Evolutionary conservation across 2,888 invertebrate genomes (phyloP), one percentile per base, ranked within the genome.

Genomic region (Drosophila crucigera): DNA sequence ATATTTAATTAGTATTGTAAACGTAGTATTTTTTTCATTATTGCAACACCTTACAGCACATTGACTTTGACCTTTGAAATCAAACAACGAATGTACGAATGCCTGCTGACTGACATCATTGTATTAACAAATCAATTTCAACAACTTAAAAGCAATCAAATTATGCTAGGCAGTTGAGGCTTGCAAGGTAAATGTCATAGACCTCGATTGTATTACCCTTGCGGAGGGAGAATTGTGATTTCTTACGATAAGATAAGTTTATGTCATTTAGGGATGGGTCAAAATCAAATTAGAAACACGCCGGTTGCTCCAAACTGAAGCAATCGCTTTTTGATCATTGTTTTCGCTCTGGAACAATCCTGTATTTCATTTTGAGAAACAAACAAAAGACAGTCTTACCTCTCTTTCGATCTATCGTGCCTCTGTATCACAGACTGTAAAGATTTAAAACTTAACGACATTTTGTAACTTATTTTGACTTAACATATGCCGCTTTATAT

Each of bases 61-160:
- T 68, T 67, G 60, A 60, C 84, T 84, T 72, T 87, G 84, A 87
- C 82, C 80, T 89, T 61, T 68, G 79, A 62, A 69, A 67, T 73
- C 72, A 79, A 79, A 72, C 60, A 56, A 63, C 4, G 2, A 9
- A n/a, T 43, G 25, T 41, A 31, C 22, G 59, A 39, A 35, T 67
- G 60, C 50, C 64, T 43, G 47, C 52, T 30, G 4, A 49, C 39
- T 64, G 64, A 54, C 68, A 61, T 69, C 62, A 63, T 39, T 65
- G 58, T 50, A 70, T 68, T 52, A 41, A 41, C 60, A 63, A 47
- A 25, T 41, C 19, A 11, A 58, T 28, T n/a, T 22, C 11, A 50
- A 63, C 19, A 28, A 5, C 10, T 11, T 49, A 16, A 55, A 37
- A 37, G 22, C n/a, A n/a, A 52, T 35, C n/a, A 58, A 56, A 52